Evolutionary conservation across 1,140 invertebrate species (phyloP), one percentile per base, ranked within the genome.

Genomic region (Papilio xuthus): DNA sequence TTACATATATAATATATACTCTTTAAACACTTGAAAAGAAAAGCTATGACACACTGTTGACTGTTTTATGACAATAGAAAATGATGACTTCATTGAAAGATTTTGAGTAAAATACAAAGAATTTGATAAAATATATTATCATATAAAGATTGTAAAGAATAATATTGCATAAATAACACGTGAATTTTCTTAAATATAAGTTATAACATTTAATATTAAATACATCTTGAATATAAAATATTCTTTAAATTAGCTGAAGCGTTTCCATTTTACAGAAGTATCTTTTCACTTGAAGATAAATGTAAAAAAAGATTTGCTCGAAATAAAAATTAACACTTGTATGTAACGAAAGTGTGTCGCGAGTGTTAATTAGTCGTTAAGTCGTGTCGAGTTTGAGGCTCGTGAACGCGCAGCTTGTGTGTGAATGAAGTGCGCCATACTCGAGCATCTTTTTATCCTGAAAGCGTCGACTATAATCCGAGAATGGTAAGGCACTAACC

Each of bases 351-450:
- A 72, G 70, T 72, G 41, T 41, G 41, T 42, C 41, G 70, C 37
- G 41, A 72, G 70, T 72, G 70, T 72, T 72, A 72, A 72, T 72
- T 72, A 72, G 70, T 72, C 70, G 70, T 72, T 72, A 72, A 72
- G 70, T 72, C 37, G 18, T 44, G 41, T 47, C 70, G 41, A 72
- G 70, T 42, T 72, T 72, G 42, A 42, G 41, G 41, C 12, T 72
- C 20, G 41, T 70, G 37, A 72, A 72, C 41, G 69, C 69, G 41
- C 20, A 44, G 70, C 70, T 44, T 72, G 70, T 44, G 70, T 44
- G 70, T 44, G 70, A 72, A 72, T 70, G 69, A 70, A 63, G 37
- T 44, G 70, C 70, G 70, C 41, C 41, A 72, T 26, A 72, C 70
- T 72, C 20, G 42, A 72, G 70, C 70, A 72, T 72, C 70, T 72